A percentile compares a stretch with the other conserved stretches of the same genome.
These are phyloP conservation scores for Erebia ligea DNA, from an alignment of 2,888 invertebrate genomes.

Conservation along the genomic window DNA sequence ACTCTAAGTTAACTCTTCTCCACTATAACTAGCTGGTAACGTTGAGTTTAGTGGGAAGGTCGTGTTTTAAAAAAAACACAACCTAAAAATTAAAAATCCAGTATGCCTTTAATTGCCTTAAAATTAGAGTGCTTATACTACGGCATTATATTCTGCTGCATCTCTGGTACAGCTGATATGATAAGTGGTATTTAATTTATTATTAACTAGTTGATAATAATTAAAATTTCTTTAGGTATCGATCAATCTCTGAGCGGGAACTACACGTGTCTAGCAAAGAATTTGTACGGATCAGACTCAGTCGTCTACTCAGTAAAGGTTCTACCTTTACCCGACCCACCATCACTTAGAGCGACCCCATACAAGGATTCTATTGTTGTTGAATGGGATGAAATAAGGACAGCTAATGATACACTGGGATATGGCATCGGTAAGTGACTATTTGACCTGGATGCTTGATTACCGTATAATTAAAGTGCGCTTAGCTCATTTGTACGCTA, in stretches of 20 bases:
- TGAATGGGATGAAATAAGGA: slow-evolving; percentile 86
- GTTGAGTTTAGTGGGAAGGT: too few species aligned
- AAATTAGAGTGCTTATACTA: too few species aligned
- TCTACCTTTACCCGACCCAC: slow-evolving; percentile 88
- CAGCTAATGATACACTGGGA: slow-evolving; percentile 59
- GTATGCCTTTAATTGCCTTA: too few species aligned
- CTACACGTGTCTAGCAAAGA: slow-evolving; percentile 91
- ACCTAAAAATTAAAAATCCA: too few species aligned
- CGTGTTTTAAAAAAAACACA: too few species aligned
- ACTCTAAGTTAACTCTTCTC: too few species aligned
- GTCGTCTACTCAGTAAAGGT: slow-evolving; percentile 91
- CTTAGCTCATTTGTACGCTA: not conserved
- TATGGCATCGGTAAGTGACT: slow-evolving; percentile 68
- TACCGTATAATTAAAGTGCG: not conserved
- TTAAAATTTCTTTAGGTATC: slow-evolving; percentile 77
- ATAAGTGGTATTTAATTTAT: too few species aligned
- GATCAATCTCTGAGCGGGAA: slow-evolving; percentile 90
- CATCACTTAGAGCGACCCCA: slow-evolving; percentile 83
- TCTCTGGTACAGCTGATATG: too few species aligned
- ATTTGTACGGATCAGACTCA: slow-evolving; percentile 92
- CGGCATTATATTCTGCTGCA: too few species aligned
- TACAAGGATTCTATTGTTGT: slow-evolving; percentile 81
- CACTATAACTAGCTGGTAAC: too few species aligned
- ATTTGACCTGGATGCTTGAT: slow-evolving; percentile 2
- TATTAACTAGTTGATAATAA: not conserved